Percentiles rank a stretch among this genome's conserved stretches.
These are phyloP conservation scores for Ceriagrion tenellum DNA, from an alignment of 2,888 invertebrate genomes.

Conservation along the genomic window DNA sequence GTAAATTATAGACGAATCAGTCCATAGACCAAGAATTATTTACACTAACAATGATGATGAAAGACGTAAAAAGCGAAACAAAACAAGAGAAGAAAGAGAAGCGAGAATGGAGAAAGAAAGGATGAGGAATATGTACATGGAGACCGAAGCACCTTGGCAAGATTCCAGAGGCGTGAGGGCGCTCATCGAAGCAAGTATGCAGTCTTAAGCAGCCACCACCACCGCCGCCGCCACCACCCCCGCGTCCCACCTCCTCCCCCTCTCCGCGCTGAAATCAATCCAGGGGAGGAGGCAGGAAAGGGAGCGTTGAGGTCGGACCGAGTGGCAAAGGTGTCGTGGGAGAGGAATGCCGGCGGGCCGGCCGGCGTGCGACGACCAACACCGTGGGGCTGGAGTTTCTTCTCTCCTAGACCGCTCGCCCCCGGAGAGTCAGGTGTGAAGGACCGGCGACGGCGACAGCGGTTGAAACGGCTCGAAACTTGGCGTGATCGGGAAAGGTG, in stretches of 20 bases:
- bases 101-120: background rate
- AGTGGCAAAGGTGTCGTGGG: constrained; percentile 47
- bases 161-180: constrained; percentile 66
- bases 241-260: too few relatives aligned
- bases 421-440: constrained; percentile 61
- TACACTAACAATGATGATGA: too few relatives aligned
- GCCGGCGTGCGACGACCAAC: constrained; percentile 47
- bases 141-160: constrained; percentile 60
- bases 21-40: too few relatives aligned
- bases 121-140: constrained; percentile 26
- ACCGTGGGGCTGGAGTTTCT: constrained; percentile 55
- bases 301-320: constrained; percentile 62
- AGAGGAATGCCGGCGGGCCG: constrained; percentile 56
- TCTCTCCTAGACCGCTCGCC: background rate
- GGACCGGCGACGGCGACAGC: constrained; percentile 52
- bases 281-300: constrained; percentile 51
- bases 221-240: background rate
- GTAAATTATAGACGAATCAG: too few relatives aligned
- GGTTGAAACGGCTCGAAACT: constrained; percentile 56
- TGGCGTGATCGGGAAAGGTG: constrained; percentile 35
- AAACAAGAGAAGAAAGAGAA: background rate
- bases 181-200: constrained; percentile 65
- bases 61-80: background rate
- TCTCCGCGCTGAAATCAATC: constrained; percentile 59
- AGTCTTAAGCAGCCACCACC: background rate